Conservation (phyloP, 2,888 invertebrate genomes). For the Noctua janthe region DNA sequence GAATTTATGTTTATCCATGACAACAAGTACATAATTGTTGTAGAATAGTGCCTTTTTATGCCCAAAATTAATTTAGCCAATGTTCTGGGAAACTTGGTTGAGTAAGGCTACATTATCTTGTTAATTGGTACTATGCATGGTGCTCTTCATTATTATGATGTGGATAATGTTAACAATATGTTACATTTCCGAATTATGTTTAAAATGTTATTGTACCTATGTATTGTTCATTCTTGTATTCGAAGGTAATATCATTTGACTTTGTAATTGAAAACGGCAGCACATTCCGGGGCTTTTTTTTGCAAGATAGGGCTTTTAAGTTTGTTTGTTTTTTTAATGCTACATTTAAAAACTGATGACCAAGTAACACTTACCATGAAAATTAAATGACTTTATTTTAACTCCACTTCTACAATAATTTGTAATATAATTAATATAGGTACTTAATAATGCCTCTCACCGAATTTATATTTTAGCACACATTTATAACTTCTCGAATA, state of each 20-base stretch:
- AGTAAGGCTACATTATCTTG: constrained; percentile 25
- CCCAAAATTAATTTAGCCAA: constrained; percentile 14
- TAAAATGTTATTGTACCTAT: constrained; percentile 27
- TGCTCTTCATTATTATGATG: constrained; percentile 57
- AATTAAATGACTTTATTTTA: constrained; percentile 20
- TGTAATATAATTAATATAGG: constrained; percentile 63
- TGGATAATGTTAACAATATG: constrained; percentile 30
- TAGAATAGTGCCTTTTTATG: constrained; percentile 56
- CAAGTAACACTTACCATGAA: constrained; percentile 6
- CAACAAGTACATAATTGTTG: constrained; percentile 43
- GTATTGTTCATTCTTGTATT: constrained; percentile 1
- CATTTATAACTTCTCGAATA: constrained; percentile 62
- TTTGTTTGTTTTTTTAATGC: background rate
- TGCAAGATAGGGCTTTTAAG: background rate
- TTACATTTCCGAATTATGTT: constrained; percentile 38
- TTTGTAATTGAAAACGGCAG: constrained; percentile 1
- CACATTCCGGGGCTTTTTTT: background rate
- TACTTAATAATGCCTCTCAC: constrained; percentile 85
- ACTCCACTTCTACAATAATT: constrained; percentile 28
- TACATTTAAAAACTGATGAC: constrained; percentile 10
- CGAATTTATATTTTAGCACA: constrained; percentile 87
- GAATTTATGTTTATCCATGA: constrained; percentile 6
- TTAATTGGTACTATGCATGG: constrained; percentile 67
- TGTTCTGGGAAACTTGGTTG: constrained; percentile 18
- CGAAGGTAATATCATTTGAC: background rate